Evolutionary conservation across 2,888 invertebrate species (phyloP).

Genomic region (Apotomis betuletana): DNA sequence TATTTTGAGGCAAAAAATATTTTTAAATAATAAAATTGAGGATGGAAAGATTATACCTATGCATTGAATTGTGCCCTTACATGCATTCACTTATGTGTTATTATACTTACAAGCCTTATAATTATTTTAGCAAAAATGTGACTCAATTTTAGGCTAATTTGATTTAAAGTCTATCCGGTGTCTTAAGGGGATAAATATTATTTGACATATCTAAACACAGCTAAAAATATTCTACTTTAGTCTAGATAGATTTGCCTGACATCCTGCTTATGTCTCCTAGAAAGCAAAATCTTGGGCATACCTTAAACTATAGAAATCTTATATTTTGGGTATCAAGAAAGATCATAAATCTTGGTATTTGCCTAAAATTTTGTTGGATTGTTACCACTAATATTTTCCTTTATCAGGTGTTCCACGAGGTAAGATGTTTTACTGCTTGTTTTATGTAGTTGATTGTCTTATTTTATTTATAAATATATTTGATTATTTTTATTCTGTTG

Average conservation of each 20-base stretch:
- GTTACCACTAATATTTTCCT: slow-evolving; percentile 58
- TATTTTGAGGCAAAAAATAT: background rate
- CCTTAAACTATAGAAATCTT: background rate
- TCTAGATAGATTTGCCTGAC: slow-evolving; percentile 16
- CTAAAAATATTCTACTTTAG: slow-evolving; percentile 1
- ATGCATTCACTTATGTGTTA: slow-evolving; percentile 41
- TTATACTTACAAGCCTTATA: slow-evolving; percentile 38
- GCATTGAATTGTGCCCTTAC: slow-evolving; percentile 30
- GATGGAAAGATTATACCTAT: background rate
- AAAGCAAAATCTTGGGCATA: slow-evolving; percentile 30
- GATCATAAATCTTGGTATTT: background rate
- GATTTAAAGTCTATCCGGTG: slow-evolving; percentile 42
- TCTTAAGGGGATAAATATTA: slow-evolving; percentile 3
- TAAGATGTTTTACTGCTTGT: slow-evolving; percentile 73
- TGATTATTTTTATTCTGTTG: slow-evolving; percentile 49
- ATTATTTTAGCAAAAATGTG: slow-evolving; percentile 50
- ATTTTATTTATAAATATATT: slow-evolving; percentile 55
- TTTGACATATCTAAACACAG: slow-evolving; percentile 4
- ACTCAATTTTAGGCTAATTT: slow-evolving; percentile 49
- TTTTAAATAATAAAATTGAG: background rate
- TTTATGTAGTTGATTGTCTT: slow-evolving; percentile 61
- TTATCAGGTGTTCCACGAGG: slow-evolving; percentile 77
- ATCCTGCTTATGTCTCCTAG: slow-evolving; percentile 25
- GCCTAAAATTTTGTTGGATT: slow-evolving; percentile 37
- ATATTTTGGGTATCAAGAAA: background rate